These are phyloP conservation scores for Forpus xanthops DNA, from an alignment of 2,797 vertebrate species.

Conservation along the genomic window DNA sequence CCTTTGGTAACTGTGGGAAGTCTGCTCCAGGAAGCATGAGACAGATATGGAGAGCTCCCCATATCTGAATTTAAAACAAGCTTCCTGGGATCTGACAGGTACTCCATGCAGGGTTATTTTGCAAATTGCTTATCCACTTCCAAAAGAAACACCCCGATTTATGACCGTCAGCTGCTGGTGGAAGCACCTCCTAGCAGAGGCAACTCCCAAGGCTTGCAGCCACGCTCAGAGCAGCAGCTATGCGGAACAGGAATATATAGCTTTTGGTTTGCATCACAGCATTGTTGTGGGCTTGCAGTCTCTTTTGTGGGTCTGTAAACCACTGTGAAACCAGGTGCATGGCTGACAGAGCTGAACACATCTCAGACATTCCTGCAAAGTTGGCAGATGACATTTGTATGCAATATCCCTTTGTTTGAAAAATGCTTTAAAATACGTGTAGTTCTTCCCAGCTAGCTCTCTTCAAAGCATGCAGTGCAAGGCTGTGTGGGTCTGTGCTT, in stretches of 20 bases:
- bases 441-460: background rate
- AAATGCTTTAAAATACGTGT: background rate
- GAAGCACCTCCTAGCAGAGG: background rate
- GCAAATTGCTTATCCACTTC: background rate
- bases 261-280: background rate
- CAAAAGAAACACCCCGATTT: background rate
- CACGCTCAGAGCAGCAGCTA: fast-evolving
- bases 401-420: background rate
- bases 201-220: background rate
- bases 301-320: background rate
- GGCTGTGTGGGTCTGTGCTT: background rate
- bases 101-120: background rate
- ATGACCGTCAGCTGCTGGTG: background rate
- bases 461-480: background rate
- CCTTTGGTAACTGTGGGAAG: background rate
- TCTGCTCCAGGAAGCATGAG: background rate
- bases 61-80: background rate
- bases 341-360: background rate
- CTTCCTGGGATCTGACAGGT: background rate
- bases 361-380: background rate
- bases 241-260: fast-evolving
- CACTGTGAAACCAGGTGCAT: background rate
- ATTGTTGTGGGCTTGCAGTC: background rate
- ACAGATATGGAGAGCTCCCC: background rate
- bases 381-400: too few relatives aligned